phyloP scores from a whole-genome alignment of 1,140 invertebrate species.

The Tetramorium alpestre region DNA sequence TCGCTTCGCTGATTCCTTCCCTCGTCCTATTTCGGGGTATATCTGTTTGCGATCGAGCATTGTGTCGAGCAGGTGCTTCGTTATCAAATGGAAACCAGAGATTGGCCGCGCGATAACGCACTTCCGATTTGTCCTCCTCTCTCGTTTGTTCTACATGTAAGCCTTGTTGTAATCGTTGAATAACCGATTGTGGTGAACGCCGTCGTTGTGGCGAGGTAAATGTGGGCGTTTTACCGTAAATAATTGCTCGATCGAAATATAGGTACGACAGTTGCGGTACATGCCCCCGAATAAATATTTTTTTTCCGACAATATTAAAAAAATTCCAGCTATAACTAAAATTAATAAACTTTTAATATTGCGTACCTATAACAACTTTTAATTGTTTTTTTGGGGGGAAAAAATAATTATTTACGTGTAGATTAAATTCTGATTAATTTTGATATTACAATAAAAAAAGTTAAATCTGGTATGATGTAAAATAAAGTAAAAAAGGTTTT shows the following conservation, averaged over 20 bases:
- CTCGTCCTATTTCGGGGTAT: background rate
- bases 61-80: slow-evolving; percentile 6
- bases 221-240: slow-evolving; percentile 18
- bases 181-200: slow-evolving; percentile 2
- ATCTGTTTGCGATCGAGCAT: slow-evolving; percentile 10
- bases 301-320: background rate
- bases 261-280: background rate
- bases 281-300: background rate
- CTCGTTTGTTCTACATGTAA: background rate
- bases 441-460: background rate
- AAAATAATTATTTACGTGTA: background rate
- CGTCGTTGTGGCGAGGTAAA: background rate
- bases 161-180: slow-evolving; percentile 23
- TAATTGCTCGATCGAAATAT: background rate
- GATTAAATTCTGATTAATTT: background rate
- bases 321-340: background rate
- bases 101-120: slow-evolving; percentile 21
- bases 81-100: slow-evolving; percentile 38
- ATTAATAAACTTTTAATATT: background rate
- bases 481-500: background rate
- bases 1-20: background rate
- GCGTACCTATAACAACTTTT: too few relatives aligned
- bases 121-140: background rate
- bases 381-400: too few relatives aligned
- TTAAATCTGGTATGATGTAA: background rate